Evolutionary conservation across 2,113 vertebrate species (phyloP).

Genomic region (Serilophus lunatus): DNA sequence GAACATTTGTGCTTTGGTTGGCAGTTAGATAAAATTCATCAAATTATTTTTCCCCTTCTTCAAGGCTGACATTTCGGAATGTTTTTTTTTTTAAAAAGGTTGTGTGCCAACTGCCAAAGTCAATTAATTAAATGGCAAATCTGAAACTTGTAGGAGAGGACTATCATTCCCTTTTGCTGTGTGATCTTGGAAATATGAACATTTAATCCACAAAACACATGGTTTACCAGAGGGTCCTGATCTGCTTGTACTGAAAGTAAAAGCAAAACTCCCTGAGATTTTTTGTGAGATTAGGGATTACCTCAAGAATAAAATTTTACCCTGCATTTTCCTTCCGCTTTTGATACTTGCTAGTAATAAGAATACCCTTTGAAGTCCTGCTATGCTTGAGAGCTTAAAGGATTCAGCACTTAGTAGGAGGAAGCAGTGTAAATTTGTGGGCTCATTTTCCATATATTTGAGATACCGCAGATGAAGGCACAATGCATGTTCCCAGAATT

Average conservation of each 20-base stretch:
- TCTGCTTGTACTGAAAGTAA: neutral
- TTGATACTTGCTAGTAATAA: neutral
- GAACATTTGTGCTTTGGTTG: conserved; percentile 64
- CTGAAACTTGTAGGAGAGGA: conserved; percentile 13
- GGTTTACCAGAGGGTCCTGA: neutral
- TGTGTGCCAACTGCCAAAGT: conserved; percentile 58
- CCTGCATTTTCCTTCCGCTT: neutral
- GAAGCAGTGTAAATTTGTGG: neutral
- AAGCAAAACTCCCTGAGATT: neutral
- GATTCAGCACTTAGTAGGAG: neutral
- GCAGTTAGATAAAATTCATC: conserved; percentile 54
- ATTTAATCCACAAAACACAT: neutral
- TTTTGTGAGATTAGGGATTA: neutral
- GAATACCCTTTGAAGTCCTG: neutral
- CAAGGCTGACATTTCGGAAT: conserved; percentile 58
- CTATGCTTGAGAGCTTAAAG: neutral
- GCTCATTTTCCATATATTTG: neutral
- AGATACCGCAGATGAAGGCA: neutral
- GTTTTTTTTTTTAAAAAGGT: conserved; percentile 33
- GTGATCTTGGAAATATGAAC: neutral
- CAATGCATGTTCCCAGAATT: neutral
- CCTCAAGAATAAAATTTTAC: neutral
- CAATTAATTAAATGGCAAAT: conserved; percentile 56
- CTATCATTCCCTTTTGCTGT: neutral
- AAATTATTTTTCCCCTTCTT: conserved; percentile 28